phyloP scores from a whole-genome alignment of 2,888 invertebrate species.

The Coleophora flavipennella region DNA sequence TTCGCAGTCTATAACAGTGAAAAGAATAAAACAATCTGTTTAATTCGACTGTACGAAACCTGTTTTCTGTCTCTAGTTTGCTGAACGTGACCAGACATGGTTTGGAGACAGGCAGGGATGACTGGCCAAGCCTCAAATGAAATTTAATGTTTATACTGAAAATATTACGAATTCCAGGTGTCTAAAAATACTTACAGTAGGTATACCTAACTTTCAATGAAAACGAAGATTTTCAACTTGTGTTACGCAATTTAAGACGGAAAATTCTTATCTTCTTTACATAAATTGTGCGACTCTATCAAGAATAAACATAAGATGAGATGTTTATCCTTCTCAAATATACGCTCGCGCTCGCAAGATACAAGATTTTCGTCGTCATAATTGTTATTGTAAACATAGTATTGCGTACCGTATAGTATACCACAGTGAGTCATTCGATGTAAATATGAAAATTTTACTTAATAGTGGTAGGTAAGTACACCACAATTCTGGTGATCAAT shows the following conservation, averaged over 20 bases:
- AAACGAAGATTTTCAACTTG: too few relatives aligned
- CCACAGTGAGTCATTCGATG: too few relatives aligned
- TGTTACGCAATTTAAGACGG: background rate
- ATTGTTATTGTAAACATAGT: slow-evolving; percentile 53
- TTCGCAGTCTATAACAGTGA: slow-evolving; percentile 41
- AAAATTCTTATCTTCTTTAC: background rate
- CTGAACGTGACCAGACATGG: slow-evolving; percentile 66
- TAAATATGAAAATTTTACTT: too few relatives aligned
- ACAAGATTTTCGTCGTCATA: slow-evolving; percentile 33
- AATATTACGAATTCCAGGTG: too few relatives aligned
- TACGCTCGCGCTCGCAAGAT: slow-evolving; percentile 7
- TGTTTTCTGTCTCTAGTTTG: slow-evolving; percentile 64
- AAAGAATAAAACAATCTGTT: slow-evolving; percentile 46
- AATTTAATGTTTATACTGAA: slow-evolving; percentile 29
- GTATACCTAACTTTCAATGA: too few relatives aligned
- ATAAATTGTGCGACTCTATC: too few relatives aligned
- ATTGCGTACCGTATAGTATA: too few relatives aligned
- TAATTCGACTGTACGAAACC: slow-evolving; percentile 46
- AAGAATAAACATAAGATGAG: too few relatives aligned
- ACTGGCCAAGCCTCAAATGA: slow-evolving; percentile 40
- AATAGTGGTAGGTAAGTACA: too few relatives aligned
- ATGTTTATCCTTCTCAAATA: background rate
- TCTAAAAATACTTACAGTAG: too few relatives aligned
- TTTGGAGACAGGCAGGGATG: slow-evolving; percentile 34
- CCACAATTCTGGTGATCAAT: too few relatives aligned